phyloP scores from a whole-genome alignment of 2,797 vertebrate species.

The Tamandua tetradactyla region DNA sequence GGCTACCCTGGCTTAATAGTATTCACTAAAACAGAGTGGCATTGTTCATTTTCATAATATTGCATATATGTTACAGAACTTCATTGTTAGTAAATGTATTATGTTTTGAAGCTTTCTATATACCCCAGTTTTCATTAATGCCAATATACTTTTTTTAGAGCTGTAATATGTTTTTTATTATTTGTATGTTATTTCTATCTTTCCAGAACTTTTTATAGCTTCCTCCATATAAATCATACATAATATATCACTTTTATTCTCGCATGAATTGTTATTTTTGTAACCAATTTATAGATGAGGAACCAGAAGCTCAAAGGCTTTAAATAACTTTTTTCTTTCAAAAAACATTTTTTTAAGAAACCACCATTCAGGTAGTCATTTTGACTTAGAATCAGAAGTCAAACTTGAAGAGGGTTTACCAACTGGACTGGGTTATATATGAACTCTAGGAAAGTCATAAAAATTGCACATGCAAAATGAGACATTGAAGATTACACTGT shows the following conservation, averaged over 20 bases:
- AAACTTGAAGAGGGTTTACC: neutral
- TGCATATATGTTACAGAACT: neutral
- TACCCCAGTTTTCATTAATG: neutral
- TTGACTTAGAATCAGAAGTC: neutral
- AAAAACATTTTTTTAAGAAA: neutral
- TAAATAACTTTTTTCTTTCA: neutral
- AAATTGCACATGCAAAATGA: neutral
- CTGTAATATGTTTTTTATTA: neutral
- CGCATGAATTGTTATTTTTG: neutral
- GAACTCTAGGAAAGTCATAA: neutral
- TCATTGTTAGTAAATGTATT: neutral
- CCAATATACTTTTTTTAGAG: neutral
- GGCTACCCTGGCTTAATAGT: neutral
- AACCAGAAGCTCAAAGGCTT: neutral
- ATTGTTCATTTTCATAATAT: neutral
- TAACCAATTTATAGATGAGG: neutral
- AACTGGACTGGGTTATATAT: neutral
- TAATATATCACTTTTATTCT: neutral
- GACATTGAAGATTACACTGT: neutral
- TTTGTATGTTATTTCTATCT: neutral
- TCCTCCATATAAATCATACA: neutral
- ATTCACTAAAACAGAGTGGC: neutral
- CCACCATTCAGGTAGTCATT: neutral
- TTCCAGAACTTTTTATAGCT: neutral
- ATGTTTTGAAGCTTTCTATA: neutral